Evolutionary conservation across 2,113 vertebrate species (phyloP).

Genomic region (Pygoscelis adeliae): DNA sequence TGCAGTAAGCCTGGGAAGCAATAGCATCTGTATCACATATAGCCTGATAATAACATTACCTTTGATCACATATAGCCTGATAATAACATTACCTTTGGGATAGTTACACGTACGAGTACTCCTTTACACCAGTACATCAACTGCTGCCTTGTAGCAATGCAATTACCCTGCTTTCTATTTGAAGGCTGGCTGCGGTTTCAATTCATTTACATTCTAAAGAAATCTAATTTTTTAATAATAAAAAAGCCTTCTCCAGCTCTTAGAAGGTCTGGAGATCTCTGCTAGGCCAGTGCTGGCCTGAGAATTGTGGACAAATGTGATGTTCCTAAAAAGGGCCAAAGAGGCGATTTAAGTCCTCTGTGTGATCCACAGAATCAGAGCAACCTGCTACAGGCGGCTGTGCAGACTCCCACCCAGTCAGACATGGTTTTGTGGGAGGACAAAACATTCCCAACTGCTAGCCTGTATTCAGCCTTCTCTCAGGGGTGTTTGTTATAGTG

Average conservation of each 20-base stretch:
- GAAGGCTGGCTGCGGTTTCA: constrained; percentile 30
- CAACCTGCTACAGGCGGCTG: not conserved
- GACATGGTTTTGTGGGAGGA: not conserved
- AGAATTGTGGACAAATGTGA: not conserved
- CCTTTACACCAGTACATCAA: constrained; percentile 42
- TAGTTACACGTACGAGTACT: not conserved
- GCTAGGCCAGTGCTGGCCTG: not conserved
- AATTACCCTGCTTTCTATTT: constrained; percentile 55
- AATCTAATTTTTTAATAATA: constrained; percentile 23
- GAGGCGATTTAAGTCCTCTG: not conserved
- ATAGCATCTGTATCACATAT: not conserved
- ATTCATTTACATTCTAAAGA: constrained; percentile 54
- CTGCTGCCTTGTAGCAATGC: constrained; percentile 27
- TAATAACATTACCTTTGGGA: constrained; percentile 18
- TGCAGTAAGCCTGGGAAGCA: not conserved
- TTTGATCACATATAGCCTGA: not conserved
- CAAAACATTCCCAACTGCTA: not conserved
- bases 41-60: not conserved
- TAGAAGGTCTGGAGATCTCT: not conserved
- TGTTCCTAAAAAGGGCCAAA: not conserved
- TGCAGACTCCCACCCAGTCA: not conserved
- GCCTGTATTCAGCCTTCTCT: not conserved
- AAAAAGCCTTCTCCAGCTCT: not conserved
- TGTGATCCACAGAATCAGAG: not conserved
- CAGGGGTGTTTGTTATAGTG: not conserved